Base-by-base conservation (phyloP, 1,140 invertebrate genomes). In the Daktulosphaira vitifoliae region DNA sequence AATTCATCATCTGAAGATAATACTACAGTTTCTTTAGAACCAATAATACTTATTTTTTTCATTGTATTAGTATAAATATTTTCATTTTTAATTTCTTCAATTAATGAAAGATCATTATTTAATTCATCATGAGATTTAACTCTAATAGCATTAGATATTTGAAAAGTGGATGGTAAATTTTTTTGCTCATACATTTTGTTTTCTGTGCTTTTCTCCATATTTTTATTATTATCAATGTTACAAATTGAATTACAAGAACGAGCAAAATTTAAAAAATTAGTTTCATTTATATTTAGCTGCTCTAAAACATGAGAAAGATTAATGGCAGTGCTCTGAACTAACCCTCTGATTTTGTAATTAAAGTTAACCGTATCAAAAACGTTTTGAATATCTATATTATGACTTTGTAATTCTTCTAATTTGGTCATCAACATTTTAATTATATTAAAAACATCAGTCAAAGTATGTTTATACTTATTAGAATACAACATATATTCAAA, bases 401-500 rank as follows among this genome's bases (percentile, higher is more conserved):
- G 16, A 15, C 33, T 62, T 62, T 62, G 5, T 8, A 62, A 48
- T 33, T 62, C 56, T 48, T 62, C 42, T n/a, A 62, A 22, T 4
- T 62, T 62, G 4, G 23, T n/a, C 26, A 48, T 22, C 13, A 62
- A 18, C 56, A 62, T 62, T 20, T 62, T 62, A 20, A 62, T 33
- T 39, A 62, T 62, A n/a, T 62, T 62, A 48, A 62, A 62, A 29
- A 62, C 56, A 48, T 62, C 56, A 48, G 56, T 62, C 29, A 62
- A 33, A 46, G 56, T 48, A 62, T 62, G 56, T 46, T 62, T 62
- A 62, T 62, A 62, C 13, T 62, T 62, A 2, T 48, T 62, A n/a
- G 56, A 62, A 22, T 62, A 62, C 46, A 62, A 62, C 11, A 62
- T 46, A 48, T 62, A 62, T 26, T 62, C 56, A 62, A 62, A 62